Conservation (phyloP, 2,113 vertebrate genomes). For the Ornithorhynchus anatinus region DNA sequence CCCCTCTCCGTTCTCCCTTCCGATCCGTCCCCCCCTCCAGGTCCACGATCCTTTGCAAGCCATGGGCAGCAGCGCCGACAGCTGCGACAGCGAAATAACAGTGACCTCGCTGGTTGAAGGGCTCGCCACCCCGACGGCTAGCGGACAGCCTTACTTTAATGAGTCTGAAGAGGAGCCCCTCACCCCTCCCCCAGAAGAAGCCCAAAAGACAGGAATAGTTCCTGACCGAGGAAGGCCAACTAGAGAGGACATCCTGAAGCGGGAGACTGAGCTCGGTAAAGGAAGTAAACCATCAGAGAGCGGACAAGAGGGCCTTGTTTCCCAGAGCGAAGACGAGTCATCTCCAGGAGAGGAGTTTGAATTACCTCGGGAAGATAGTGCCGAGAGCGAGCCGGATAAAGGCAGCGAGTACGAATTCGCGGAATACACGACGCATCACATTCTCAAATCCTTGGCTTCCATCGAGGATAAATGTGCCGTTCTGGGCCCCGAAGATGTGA, state of each 20-base stretch:
- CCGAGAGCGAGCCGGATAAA: conserved; percentile 52
- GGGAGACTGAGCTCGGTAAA: neutral
- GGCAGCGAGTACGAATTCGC: conserved; percentile 66
- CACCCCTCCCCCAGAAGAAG: conserved; percentile 28
- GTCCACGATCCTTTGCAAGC: conserved; percentile 83
- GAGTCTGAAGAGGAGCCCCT: conserved; percentile 69
- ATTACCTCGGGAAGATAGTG: conserved; percentile 46
- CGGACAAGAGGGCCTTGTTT: neutral
- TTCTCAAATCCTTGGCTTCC: conserved; percentile 63
- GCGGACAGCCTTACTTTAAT: conserved; percentile 73
- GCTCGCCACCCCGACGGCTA: conserved; percentile 66
- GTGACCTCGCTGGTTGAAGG: conserved; percentile 86
- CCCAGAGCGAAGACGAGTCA: conserved; percentile 20
- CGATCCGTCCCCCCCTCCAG: conserved; percentile 57
- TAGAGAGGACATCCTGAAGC: neutral
- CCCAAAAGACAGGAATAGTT: neutral
- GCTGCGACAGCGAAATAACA: conserved; percentile 95
- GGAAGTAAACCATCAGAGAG: conserved; percentile 16
- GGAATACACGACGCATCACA: conserved; percentile 78
- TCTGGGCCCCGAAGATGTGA: conserved; percentile 9
- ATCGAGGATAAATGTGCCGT: conserved; percentile 26
- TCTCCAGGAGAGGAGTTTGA: conserved; percentile 27
- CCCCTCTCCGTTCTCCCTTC: fast-evolving
- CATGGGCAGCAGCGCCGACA: conserved; percentile 90
- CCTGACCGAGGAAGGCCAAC: conserved; percentile 17